Evolutionary conservation across 2,113 vertebrate genomes (phyloP), one percentile per base, ranked within the genome.

Genomic region (Carassius carassius): DNA sequence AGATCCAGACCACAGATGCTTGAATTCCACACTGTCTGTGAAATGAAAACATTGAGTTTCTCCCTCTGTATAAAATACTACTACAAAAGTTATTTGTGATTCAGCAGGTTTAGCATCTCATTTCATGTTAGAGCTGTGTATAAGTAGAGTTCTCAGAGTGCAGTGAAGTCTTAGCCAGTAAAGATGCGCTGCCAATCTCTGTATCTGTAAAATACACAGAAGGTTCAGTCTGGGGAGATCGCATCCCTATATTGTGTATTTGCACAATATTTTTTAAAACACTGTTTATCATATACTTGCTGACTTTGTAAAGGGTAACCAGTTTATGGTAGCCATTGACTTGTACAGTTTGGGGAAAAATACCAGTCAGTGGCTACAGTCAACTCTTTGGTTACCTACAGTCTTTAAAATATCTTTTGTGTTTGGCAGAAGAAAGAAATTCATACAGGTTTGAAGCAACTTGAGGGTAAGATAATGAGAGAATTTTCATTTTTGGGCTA

Each of bases 111-210:
- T 63, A 25, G 5, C 23, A 32, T 32, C 82, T 32, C 29, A 13
- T 11, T 47, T 49, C 51, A 73, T 12, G n/a, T 49, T 84, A 87
- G 58, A 87, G 86, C 83, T 87, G 83, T 16, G 83, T 87, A 74
- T 87, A 85, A n/a, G 54, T 87, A 19, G 73, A 81, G 73, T 32
- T 78, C 23, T 87, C 83, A 8, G 78, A 63, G 65, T 82, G 13
- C 12, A 63, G 8, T 47, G 78, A 73, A 29, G 17, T 60, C 74
- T 87, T 87, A 16, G 67, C 21, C 62, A 82, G 78, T 37, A 75
- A 80, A 2, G 72, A 51, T 82, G 78, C 17, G 8, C 72, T 77
- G 41, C 72, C 63, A 5, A 29, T 63, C 16, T 58, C 83, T 72
- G 83, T 19, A 25, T 87, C 86, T 87, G 54, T 51, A 81, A 63